Evolutionary conservation across 2,113 vertebrate genomes (phyloP).

Genomic region (human (Homo sapiens)): DNA sequence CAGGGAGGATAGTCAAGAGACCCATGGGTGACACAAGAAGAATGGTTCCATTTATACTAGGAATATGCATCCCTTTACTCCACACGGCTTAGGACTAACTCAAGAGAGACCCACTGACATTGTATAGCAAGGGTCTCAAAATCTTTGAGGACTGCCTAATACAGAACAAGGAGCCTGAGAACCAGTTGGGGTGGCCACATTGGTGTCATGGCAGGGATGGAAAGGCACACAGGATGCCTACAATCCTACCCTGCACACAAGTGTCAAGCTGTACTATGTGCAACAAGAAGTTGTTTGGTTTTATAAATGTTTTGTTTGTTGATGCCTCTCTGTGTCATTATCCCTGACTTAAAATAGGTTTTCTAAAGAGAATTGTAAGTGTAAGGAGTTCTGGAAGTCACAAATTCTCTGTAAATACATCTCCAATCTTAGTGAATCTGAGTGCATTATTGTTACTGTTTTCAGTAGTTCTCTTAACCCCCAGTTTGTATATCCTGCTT

Average conservation of each 20-base stretch:
- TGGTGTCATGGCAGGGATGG: accelerated
- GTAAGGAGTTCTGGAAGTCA: background rate
- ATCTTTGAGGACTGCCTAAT: background rate
- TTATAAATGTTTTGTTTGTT: background rate
- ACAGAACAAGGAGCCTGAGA: background rate
- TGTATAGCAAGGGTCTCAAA: background rate
- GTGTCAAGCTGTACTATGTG: background rate
- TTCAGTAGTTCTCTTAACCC: background rate
- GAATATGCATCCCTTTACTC: background rate
- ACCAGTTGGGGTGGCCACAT: background rate
- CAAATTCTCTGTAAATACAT: background rate
- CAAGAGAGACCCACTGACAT: no score
- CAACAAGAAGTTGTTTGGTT: background rate
- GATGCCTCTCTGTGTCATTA: background rate
- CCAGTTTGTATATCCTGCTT: conserved; percentile 10
- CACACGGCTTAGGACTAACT: background rate
- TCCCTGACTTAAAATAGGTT: background rate
- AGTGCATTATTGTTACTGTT: background rate
- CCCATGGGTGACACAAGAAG: background rate
- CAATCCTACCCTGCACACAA: no score
- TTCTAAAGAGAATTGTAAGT: background rate
- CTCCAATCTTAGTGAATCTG: background rate
- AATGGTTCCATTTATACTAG: background rate
- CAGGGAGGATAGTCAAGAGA: background rate
- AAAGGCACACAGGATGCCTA: background rate